Percentiles rank a stretch among this genome's conserved stretches.
Evolutionary conservation across 2,888 invertebrate species (phyloP).

Genomic region (Ellobium chinense): DNA sequence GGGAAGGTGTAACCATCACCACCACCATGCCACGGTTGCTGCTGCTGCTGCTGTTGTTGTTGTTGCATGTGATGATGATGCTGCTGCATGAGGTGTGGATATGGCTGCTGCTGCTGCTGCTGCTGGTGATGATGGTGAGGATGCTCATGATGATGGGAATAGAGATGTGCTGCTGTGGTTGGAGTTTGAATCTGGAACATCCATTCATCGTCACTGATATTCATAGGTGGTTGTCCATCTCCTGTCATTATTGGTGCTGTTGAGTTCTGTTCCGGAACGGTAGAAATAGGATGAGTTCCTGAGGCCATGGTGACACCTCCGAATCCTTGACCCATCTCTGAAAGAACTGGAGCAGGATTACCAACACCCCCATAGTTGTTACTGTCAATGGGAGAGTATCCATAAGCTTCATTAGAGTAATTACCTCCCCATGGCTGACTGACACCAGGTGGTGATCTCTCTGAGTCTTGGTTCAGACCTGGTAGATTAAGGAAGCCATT

Average conservation of each 20-base stretch:
- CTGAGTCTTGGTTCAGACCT: too few species aligned
- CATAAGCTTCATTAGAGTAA: not conserved
- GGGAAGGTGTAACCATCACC: too few species aligned
- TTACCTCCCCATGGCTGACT: conserved; percentile 1
- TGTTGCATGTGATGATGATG: not conserved
- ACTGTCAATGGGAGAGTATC: not conserved
- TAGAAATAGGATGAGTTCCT: too few species aligned
- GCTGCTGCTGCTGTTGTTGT: not conserved
- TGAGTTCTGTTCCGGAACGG: not conserved
- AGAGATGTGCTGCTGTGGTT: not conserved
- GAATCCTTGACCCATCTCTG: too few species aligned
- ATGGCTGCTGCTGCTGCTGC: not conserved
- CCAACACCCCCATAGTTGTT: too few species aligned
- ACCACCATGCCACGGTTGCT: too few species aligned
- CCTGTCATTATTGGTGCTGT: not conserved
- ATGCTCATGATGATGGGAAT: not conserved
- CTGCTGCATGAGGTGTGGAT: not conserved
- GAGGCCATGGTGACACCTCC: too few species aligned
- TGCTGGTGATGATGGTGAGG: not conserved
- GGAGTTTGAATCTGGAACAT: conserved; percentile 25
- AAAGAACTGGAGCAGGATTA: too few species aligned
- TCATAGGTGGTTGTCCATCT: not conserved
- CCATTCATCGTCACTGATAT: not conserved
- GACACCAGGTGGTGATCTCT: too few species aligned
- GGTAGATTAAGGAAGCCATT: not conserved